These are phyloP conservation scores for Tricholaema leucomelas DNA, from an alignment of 2,113 vertebrate genomes.

Conservation along the genomic window DNA sequence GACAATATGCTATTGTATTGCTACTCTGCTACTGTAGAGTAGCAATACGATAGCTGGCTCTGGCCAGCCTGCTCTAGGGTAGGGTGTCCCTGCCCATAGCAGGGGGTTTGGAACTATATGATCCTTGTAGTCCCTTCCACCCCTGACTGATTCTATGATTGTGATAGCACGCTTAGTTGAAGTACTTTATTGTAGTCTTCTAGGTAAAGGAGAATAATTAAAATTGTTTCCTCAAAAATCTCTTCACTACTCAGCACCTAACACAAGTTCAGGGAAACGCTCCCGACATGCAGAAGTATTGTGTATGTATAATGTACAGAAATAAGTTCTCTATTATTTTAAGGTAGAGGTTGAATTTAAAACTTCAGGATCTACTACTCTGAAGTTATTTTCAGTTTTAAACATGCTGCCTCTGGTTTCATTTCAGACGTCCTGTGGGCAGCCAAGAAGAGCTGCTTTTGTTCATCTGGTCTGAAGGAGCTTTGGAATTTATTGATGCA, in stretches of 20 bases:
- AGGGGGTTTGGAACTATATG: too few species aligned
- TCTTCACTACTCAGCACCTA: neutral
- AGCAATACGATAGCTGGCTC: too few species aligned
- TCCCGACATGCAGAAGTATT: neutral
- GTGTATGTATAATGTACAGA: neutral
- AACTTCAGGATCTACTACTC: neutral
- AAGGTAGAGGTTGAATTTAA: neutral
- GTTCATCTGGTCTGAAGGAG: slow-evolving; percentile 85
- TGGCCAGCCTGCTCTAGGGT: too few species aligned
- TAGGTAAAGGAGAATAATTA: neutral
- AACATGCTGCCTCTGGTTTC: neutral
- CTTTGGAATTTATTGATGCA: slow-evolving; percentile 83
- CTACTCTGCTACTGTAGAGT: neutral
- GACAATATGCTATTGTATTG: neutral
- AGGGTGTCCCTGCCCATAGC: too few species aligned
- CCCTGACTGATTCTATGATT: too few species aligned
- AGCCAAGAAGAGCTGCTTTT: slow-evolving; percentile 80
- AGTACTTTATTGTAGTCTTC: neutral
- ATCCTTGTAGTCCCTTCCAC: too few species aligned
- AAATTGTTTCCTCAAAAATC: neutral
- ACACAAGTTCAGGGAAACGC: neutral
- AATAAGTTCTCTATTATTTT: neutral
- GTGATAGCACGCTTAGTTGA: neutral
- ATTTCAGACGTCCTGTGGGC: slow-evolving; percentile 79
- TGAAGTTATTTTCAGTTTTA: neutral